These are phyloP conservation scores for Fopius arisanus DNA, from an alignment of 1,140 invertebrate species.

Conservation along the genomic window DNA sequence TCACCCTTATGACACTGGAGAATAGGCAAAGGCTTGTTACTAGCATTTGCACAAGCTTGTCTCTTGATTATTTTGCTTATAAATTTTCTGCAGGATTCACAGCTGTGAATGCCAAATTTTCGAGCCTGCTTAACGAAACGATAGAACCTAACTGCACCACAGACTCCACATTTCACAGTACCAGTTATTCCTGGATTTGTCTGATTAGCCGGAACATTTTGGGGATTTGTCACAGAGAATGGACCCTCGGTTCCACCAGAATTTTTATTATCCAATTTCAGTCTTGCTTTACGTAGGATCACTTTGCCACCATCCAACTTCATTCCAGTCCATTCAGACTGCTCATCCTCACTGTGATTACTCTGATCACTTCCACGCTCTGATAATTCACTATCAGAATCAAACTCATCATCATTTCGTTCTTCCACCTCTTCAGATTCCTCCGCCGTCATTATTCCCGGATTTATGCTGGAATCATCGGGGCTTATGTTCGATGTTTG, in stretches of 20 bases:
- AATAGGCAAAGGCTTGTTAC: conserved; percentile 61
- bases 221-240: conserved; percentile 67
- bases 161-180: conserved; percentile 80
- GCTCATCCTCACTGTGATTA: conserved; percentile 62
- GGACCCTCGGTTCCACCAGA: conserved; percentile 70
- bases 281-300: conserved; percentile 74
- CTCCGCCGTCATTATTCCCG: conserved; percentile 21
- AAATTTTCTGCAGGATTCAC: conserved; percentile 86
- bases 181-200: conserved; percentile 63
- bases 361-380: conserved; percentile 66
- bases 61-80: conserved; percentile 81
- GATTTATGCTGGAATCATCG: background rate
- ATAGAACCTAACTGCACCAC: conserved; percentile 79
- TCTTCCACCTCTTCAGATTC: conserved; percentile 5
- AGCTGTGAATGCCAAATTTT: conserved; percentile 85
- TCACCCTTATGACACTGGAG: conserved; percentile 76
- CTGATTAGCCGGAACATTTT: conserved; percentile 48
- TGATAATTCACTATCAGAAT: conserved; percentile 64
- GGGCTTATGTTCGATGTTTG: background rate
- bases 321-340: conserved; percentile 58
- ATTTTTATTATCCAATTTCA: conserved; percentile 71
- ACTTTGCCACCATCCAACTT: conserved; percentile 71
- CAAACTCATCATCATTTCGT: conserved; percentile 56
- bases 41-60: conserved; percentile 68
- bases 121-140: conserved; percentile 79